A percentile compares a stretch with the other conserved stretches of the same genome.
Conservation (phyloP, 1,140 invertebrate species). For the Zaprionus lachaisei region DNA sequence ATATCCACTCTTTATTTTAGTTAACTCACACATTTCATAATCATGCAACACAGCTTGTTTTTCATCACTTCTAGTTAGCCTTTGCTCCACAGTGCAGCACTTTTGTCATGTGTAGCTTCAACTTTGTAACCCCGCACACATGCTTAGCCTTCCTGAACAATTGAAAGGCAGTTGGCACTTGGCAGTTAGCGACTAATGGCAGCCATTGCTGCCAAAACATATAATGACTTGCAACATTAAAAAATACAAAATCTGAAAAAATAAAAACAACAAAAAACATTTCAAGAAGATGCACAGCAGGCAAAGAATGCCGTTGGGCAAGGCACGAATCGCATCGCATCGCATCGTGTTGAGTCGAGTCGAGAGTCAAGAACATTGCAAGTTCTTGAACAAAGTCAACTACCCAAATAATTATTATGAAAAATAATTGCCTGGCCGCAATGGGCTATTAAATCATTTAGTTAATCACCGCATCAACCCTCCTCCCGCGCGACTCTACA, state of each 20-base stretch:
- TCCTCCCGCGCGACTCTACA: neutral
- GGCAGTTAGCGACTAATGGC: conserved; percentile 45
- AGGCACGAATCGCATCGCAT: neutral
- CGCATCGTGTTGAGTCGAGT: neutral
- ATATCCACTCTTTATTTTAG: no score
- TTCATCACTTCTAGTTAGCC: neutral
- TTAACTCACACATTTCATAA: no score
- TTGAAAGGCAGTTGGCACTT: conserved; percentile 37
- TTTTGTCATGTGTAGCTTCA: conserved; percentile 12
- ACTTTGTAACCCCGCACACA: conserved; percentile 42
- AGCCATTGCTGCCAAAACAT: conserved; percentile 40
- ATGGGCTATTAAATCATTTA: conserved; percentile 21
- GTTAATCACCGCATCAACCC: conserved; percentile 15
- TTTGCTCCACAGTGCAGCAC: conserved; percentile 27
- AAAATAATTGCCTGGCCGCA: neutral
- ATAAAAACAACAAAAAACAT: conserved; percentile 19
- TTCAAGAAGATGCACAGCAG: conserved; percentile 28
- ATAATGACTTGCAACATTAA: conserved; percentile 49
- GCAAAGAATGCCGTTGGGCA: conserved; percentile 35
- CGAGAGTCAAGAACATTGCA: conserved; percentile 56
- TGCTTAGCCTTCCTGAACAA: conserved; percentile 37
- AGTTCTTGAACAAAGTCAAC: conserved; percentile 67
- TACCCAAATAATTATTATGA: conserved; percentile 52
- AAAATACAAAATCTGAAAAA: conserved; percentile 5
- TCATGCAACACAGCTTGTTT: neutral